A percentile compares a stretch with the other conserved stretches of the same genome.
These are phyloP conservation scores for Mycteria americana DNA, from an alignment of 2,797 vertebrate species.

Conservation along the genomic window DNA sequence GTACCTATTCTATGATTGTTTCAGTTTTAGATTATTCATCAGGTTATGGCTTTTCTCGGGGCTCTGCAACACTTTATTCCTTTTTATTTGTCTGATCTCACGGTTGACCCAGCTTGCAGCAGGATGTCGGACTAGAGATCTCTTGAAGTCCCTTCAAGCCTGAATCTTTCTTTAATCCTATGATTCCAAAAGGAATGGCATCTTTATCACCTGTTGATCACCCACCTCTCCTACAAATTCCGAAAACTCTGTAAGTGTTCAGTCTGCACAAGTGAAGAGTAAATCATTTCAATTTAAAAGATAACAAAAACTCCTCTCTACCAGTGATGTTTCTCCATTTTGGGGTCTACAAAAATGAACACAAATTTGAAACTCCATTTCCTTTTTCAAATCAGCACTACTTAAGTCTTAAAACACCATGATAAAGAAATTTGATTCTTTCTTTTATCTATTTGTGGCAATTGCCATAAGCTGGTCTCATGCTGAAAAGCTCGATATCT, in stretches of 20 bases:
- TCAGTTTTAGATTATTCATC: background rate
- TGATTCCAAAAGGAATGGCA: background rate
- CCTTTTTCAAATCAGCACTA: background rate
- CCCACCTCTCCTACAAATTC: background rate
- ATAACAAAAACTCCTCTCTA: background rate
- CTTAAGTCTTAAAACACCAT: background rate
- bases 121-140: background rate
- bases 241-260: background rate
- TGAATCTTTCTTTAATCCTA: background rate
- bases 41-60: background rate
- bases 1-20: background rate
- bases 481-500: background rate
- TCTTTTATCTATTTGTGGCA: background rate
- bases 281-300: background rate
- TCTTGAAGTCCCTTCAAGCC: background rate
- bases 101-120: background rate
- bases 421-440: background rate
- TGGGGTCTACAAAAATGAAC: background rate
- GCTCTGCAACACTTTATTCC: background rate
- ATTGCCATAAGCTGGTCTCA: background rate
- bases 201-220: background rate
- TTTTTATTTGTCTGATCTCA: background rate
- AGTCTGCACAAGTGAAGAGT: background rate
- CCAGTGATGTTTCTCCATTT: background rate
- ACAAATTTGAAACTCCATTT: background rate